phyloP scores from a whole-genome alignment of 2,113 vertebrate species.

The Pachycephala philippinensis region DNA sequence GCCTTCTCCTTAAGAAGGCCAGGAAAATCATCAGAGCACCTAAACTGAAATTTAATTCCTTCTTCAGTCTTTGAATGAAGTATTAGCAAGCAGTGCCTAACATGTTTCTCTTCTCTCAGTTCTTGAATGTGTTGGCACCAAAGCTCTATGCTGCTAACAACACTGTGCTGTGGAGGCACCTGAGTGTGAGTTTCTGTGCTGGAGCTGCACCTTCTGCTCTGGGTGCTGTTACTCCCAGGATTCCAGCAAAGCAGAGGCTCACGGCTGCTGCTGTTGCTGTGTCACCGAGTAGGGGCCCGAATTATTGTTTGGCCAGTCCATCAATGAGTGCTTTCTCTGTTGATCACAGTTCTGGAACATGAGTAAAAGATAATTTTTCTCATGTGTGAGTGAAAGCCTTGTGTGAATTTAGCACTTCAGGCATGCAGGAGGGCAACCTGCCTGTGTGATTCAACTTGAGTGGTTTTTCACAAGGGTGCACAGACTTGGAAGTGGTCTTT shows the following conservation, averaged over 20 bases:
- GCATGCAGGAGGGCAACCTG: background rate
- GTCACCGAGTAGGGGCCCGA: background rate
- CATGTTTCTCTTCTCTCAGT: background rate
- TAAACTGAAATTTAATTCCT: accelerated
- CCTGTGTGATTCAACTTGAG: background rate
- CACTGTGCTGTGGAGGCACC: background rate
- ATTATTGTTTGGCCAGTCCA: background rate
- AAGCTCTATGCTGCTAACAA: too few relatives aligned
- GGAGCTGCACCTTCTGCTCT: background rate
- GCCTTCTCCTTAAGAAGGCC: background rate
- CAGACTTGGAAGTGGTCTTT: background rate
- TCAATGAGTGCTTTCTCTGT: background rate
- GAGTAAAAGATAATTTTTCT: background rate
- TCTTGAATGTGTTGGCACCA: background rate
- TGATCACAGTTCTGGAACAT: background rate
- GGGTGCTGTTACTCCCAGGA: background rate
- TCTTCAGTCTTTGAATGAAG: background rate
- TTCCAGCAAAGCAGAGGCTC: background rate
- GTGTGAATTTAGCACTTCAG: background rate
- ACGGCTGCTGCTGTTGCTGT: background rate
- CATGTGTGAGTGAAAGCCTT: background rate
- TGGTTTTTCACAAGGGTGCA: background rate
- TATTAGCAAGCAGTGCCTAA: too few relatives aligned
- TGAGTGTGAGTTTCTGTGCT: background rate
- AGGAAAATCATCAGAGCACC: background rate